Evolutionary conservation across 1,140 invertebrate genomes (phyloP).

Genomic region (Uloborus diversus): DNA sequence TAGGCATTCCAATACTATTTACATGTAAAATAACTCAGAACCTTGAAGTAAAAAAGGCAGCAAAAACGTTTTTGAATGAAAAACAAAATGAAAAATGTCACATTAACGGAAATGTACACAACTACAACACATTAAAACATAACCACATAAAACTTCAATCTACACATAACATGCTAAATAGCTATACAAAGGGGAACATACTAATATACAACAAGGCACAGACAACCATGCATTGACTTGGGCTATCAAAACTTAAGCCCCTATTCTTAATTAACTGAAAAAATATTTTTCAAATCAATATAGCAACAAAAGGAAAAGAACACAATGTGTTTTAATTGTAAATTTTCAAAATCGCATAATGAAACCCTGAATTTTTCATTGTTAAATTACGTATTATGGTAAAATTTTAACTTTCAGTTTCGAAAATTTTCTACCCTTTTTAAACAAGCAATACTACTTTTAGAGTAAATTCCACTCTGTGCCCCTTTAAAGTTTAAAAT

Average conservation of each 20-base stretch:
- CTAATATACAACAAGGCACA: not conserved
- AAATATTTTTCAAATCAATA: too few species aligned
- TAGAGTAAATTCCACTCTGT: too few species aligned
- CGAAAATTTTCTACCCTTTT: too few species aligned
- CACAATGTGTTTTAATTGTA: too few species aligned
- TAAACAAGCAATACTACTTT: too few species aligned
- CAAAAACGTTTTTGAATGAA: not conserved
- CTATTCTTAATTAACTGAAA: not conserved
- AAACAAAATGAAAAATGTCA: not conserved
- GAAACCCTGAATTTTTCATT: too few species aligned
- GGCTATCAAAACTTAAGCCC: not conserved
- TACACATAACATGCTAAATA: not conserved
- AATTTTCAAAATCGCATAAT: too few species aligned
- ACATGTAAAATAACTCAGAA: constrained; percentile 6
- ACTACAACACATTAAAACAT: constrained; percentile 4
- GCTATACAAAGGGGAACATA: not conserved
- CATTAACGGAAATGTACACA: constrained; percentile 2
- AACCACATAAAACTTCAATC: not conserved
- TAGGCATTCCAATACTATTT: constrained; percentile 15
- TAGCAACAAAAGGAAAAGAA: too few species aligned
- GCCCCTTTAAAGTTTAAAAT: too few species aligned
- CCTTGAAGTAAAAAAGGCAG: not conserved
- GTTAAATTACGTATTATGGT: too few species aligned
- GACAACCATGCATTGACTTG: not conserved
- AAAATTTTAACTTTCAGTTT: too few species aligned